These are phyloP conservation scores for Sprattus sprattus DNA, from an alignment of 2,113 vertebrate genomes.

Conservation along the genomic window DNA sequence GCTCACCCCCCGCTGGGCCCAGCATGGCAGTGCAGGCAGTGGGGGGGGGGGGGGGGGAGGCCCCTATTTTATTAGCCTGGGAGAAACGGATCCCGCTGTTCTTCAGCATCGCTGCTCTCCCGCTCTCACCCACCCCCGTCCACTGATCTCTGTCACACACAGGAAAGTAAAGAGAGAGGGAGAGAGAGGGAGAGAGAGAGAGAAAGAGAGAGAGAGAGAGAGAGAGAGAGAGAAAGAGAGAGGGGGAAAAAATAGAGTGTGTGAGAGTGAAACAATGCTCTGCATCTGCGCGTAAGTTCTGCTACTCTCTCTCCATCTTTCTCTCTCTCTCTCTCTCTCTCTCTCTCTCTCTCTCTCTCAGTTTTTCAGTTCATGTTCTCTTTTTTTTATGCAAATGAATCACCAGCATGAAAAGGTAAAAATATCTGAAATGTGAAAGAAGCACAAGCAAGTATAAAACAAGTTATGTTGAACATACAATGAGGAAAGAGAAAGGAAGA, in stretches of 20 bases:
- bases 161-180: constrained; percentile 58
- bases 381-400: not conserved
- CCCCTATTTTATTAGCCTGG: constrained; percentile 80
- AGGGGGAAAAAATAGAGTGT: not conserved
- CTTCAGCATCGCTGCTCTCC: constrained; percentile 60
- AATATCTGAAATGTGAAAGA: not conserved
- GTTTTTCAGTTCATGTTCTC: constrained; percentile 19
- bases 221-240: constrained; percentile 13
- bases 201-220: constrained; percentile 12
- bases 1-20: constrained; percentile 73
- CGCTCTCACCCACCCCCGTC: constrained; percentile 53
- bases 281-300: not conserved
- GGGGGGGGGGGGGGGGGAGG: constrained; percentile 68
- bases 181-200: constrained; percentile 16
- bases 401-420: not conserved
- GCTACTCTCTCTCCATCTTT: constrained; percentile 29
- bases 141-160: constrained; percentile 80
- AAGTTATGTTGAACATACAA: not conserved
- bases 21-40: constrained; percentile 78
- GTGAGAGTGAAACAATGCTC: not conserved
- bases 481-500: no score
- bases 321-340: not conserved
- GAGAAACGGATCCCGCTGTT: constrained; percentile 75
- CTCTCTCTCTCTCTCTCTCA: constrained; percentile 3
- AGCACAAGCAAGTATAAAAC: not conserved